Base-by-base conservation (phyloP, 2,797 vertebrate genomes). In the Rhinella marina region DNA sequence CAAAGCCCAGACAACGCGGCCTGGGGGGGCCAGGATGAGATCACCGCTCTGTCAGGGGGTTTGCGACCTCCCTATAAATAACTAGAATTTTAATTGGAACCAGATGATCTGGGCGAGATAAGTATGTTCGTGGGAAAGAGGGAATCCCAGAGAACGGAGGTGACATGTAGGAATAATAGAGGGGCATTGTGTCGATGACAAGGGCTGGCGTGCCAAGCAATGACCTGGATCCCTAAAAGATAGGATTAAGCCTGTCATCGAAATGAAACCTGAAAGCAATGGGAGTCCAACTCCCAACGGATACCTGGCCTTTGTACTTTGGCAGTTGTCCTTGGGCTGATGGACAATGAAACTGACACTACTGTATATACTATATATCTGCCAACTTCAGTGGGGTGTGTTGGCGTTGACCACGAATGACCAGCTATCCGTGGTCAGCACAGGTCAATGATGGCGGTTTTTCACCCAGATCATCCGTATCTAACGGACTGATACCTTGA, bases 61-160 rank as follows among this genome's bases (percentile, higher is more conserved):
- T 83, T n/a, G 82, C 19, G 86, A 81, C 84, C 87, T 50, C 32
- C 14, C 90, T 90, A 90, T 82, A 90, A 87, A 90, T 90, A 91
- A 80, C 76, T 32, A 48, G 10, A 19, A 81, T 85, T 75, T 52
- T 93, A 93, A 94, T 92, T 90, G 64, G 88, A 90, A 93, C 90
- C 92, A 94, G 92, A 93, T 94, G 94, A 93, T 73, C 23, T 13
- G 23, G 21, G 23, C 6, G 17, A 62, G 29, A 76, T 75, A 81
- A 64, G 59, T 52, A 6, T 25, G 50, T 86, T 21, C 12, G 50
- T 78, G 61, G 73, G 61, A 84, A 84, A 84, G 61, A 70, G 62
- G 57, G 68, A 83, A 83, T 78, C 80, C 72, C 73, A 23, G 50
- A 83, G 68, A 84, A 2, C 68, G 41, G 68, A 48, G 68, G 25